Evolutionary conservation across 2,797 vertebrate species (phyloP).

Genomic region (Tolypeutes matacus): DNA sequence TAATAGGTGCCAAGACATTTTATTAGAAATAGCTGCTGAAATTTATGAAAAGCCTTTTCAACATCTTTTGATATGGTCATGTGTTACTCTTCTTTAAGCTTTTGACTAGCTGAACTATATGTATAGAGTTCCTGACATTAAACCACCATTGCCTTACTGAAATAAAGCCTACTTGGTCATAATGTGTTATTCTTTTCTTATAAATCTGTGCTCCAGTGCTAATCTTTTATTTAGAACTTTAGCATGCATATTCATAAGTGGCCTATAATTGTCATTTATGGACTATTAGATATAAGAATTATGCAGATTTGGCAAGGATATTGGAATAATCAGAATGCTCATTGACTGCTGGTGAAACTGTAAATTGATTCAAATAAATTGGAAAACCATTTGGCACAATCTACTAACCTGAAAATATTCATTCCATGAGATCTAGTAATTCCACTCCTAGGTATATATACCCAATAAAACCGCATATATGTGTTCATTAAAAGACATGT

Average conservation of each 20-base stretch:
- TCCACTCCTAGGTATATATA: neutral
- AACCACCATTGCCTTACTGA: slow-evolving; percentile 23
- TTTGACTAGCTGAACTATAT: neutral
- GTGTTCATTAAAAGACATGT: neutral
- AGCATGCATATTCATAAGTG: slow-evolving; percentile 17
- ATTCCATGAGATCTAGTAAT: slow-evolving; percentile 18
- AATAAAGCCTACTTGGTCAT: slow-evolving; percentile 54
- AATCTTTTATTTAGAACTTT: slow-evolving; percentile 63
- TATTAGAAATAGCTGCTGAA: slow-evolving; percentile 39
- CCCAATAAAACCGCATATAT: neutral
- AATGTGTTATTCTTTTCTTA: slow-evolving; percentile 43
- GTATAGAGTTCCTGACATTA: neutral
- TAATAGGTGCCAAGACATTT: neutral
- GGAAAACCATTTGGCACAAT: slow-evolving; percentile 31
- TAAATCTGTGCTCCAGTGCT: slow-evolving; percentile 28
- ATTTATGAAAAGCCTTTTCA: slow-evolving; percentile 29
- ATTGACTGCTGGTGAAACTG: neutral
- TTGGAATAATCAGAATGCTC: neutral
- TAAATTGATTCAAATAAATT: slow-evolving; percentile 42
- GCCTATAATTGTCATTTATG: neutral
- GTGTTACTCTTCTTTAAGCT: slow-evolving; percentile 35
- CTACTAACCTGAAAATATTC: neutral
- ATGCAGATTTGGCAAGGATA: neutral
- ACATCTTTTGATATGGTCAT: neutral
- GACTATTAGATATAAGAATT: slow-evolving; percentile 47